Evolutionary conservation across 2,888 invertebrate species (phyloP), one percentile per base, ranked within the genome.

Genomic region (Leptopilina myrica): DNA sequence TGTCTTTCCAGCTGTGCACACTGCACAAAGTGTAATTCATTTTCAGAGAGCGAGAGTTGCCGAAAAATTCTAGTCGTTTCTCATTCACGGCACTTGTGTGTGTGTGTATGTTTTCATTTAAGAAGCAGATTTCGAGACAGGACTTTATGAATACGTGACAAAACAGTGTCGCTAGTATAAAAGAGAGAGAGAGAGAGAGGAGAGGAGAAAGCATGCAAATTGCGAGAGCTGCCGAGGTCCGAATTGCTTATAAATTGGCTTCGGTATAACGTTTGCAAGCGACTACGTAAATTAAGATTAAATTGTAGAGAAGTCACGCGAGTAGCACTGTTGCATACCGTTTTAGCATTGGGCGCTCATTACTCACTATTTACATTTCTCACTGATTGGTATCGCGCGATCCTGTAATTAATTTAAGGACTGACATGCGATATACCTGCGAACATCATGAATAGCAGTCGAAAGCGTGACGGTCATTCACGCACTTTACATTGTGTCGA

Each of bases 101-200:
- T 49, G 53, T 73, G 56, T 73, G 49, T 49, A 12, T 73, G 56
- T 73, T 73, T 73, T 56, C 73, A 73, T 73, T 73, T 56, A 73
- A 73, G 73, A 73, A 73, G 73, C 53, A 59, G 73, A 73, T 73
- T 73, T 73, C 33, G 56, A 56, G 73, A 73, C 73, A 73, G 40
- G 56, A 56, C 73, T 73, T 73, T 59, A 73, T 73, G 73, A 59
- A 73, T 73, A 59, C 73, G 73, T 73, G 73, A 73, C 73, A 73
- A 73, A 73, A 73, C 73, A 59, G 56, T n/a, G 6, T 20, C 15
- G 15, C 67, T 49, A 49, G 49, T 49, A 11, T 4, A 49, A 49
- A 11, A 49, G 49, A 49, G 49, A 11, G 49, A 49, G 49, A 49
- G 49, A 49, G 11, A 49, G 49, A 49, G 49, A 33, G 5, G 7